Evolutionary conservation across 2,797 vertebrate species (phyloP).

Genomic region (Ctenopoma multispine): DNA sequence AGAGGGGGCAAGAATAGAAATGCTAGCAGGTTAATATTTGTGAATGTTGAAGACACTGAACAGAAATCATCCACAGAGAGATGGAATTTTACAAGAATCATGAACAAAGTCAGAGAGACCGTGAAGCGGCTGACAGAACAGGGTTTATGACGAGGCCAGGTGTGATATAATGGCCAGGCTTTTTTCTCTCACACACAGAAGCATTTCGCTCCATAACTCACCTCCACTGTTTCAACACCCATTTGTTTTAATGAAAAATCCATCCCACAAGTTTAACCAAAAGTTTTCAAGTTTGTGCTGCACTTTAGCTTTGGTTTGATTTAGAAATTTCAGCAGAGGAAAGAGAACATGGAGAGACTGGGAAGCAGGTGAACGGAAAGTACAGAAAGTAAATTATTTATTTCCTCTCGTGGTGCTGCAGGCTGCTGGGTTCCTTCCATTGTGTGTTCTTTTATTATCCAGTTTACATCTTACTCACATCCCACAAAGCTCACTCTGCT

Average conservation of each 20-base stretch:
- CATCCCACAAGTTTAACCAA: neutral
- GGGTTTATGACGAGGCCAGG: conserved; percentile 18
- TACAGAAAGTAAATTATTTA: conserved; percentile 16
- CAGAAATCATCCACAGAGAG: neutral
- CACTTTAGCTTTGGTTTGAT: conserved; percentile 18
- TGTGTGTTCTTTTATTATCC: conserved; percentile 28
- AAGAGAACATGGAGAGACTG: neutral
- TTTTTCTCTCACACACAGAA: conserved; percentile 23
- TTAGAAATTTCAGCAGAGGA: conserved; percentile 3
- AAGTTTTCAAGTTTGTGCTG: conserved; percentile 21
- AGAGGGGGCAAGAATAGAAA: conserved; percentile 49
- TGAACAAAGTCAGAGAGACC: neutral
- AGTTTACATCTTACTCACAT: conserved; percentile 23
- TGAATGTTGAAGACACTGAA: neutral
- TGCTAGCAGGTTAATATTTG: neutral
- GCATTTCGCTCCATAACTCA: conserved; percentile 29
- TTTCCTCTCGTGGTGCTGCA: no score
- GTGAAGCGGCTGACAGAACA: neutral
- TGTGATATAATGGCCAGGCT: neutral
- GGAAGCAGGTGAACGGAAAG: conserved; percentile 29
- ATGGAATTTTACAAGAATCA: neutral
- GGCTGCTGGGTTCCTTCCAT: conserved; percentile 14
- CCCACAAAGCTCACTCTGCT: conserved; percentile 29
- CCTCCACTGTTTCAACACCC: conserved; percentile 15
- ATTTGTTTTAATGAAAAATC: conserved; percentile 43